phyloP scores from a whole-genome alignment of 1,140 invertebrate genomes.

The Phymorhynchus buccinoides region DNA sequence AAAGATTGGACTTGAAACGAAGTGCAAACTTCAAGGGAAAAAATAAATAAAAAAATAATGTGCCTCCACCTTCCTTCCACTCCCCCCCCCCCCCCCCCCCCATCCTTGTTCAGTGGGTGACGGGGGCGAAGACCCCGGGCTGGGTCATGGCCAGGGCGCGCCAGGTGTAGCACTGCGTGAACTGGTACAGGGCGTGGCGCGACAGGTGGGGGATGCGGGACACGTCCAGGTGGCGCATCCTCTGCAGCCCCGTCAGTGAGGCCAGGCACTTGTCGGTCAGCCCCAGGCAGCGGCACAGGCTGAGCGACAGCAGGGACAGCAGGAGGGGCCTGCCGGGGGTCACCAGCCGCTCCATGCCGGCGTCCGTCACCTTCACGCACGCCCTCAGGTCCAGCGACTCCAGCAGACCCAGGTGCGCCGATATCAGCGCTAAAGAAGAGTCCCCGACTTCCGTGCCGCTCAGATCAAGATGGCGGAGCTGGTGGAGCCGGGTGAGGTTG shows the following conservation, averaged over 20 bases:
- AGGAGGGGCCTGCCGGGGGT: slow-evolving; percentile 26
- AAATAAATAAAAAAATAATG: no score
- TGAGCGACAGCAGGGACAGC: slow-evolving; percentile 17
- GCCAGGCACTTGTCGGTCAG: slow-evolving; percentile 44
- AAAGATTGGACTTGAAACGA: no score
- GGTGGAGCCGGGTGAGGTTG: slow-evolving; percentile 85
- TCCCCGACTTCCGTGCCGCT: slow-evolving; percentile 92
- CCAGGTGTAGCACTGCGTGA: slow-evolving; percentile 21
- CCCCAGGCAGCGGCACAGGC: slow-evolving; percentile 38
- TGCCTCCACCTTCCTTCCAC: neutral
- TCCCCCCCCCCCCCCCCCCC: neutral
- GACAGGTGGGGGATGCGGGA: slow-evolving; percentile 42
- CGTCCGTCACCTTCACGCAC: slow-evolving; percentile 89
- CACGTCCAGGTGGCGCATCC: slow-evolving; percentile 39
- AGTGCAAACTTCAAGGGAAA: no score
- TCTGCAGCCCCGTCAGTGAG: slow-evolving; percentile 30
- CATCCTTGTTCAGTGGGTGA: neutral
- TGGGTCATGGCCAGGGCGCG: neutral
- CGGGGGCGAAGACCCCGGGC: neutral
- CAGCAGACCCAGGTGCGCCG: slow-evolving; percentile 84
- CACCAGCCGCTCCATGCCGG: slow-evolving; percentile 86
- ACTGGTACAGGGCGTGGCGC: slow-evolving; percentile 37
- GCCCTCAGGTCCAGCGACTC: slow-evolving; percentile 86
- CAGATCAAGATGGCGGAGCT: slow-evolving; percentile 83
- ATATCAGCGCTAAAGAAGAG: slow-evolving; percentile 85